A percentile compares a stretch with the other conserved stretches of the same genome.
phyloP scores from a whole-genome alignment of 2,797 vertebrate species.

The Anniella stebbinsi region DNA sequence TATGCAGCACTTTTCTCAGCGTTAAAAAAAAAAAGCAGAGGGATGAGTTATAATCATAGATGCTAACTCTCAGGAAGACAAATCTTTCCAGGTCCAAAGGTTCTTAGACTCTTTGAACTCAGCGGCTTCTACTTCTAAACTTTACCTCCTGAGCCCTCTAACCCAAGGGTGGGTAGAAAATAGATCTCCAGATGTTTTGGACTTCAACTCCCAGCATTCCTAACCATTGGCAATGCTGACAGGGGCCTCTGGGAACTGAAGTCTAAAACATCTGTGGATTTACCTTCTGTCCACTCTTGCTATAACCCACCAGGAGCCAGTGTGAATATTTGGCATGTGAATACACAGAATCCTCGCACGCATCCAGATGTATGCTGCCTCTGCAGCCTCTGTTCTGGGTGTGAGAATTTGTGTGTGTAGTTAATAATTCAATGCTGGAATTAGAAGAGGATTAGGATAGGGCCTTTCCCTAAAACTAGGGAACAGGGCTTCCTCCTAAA shows the following conservation, averaged over 20 bases:
- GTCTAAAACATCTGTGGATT: no score
- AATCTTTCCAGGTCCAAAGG: not conserved
- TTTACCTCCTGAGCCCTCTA: not conserved
- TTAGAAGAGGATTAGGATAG: not conserved
- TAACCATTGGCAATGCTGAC: no score
- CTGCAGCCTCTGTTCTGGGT: not conserved
- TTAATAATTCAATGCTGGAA: no score
- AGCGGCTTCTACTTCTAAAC: no score
- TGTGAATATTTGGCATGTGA: not conserved
- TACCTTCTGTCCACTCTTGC: no score
- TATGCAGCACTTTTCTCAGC: not conserved
- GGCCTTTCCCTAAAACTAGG: not conserved
- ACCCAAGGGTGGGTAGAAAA: no score
- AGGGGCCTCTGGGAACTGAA: no score
- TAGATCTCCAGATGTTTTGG: no score
- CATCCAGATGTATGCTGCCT: no score
- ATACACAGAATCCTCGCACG: not conserved
- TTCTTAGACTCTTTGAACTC: not conserved
- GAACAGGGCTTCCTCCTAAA: not conserved
- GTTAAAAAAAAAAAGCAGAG: constrained; percentile 12
- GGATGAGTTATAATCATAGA: constrained; percentile 26
- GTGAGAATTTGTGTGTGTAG: not conserved
- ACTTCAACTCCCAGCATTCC: no score
- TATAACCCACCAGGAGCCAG: not conserved
- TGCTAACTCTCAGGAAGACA: not conserved